A percentile compares a stretch with the other conserved stretches of the same genome.
These are phyloP conservation scores for Chrysopa pallens DNA, from an alignment of 1,140 invertebrate species.

Conservation along the genomic window DNA sequence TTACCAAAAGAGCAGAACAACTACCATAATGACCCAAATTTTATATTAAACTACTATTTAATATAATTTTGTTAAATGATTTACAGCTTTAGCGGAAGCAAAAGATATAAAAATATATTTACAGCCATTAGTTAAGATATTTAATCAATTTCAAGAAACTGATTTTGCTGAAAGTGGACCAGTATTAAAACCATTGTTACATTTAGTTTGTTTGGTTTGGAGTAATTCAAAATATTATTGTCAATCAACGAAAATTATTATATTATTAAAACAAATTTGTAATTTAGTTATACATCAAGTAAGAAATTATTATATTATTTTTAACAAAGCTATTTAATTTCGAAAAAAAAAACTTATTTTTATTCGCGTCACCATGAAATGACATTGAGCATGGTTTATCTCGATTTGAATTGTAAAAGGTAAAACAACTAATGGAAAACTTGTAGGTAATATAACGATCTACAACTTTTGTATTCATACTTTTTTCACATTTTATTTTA, in stretches of 20 bases:
- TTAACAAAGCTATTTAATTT: too few species aligned
- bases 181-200: constrained; percentile 58
- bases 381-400: too few species aligned
- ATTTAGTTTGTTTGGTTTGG: constrained; percentile 79
- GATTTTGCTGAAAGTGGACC: constrained; percentile 65
- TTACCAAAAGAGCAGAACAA: too few species aligned
- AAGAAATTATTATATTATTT: constrained; percentile 2
- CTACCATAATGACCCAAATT: too few species aligned
- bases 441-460: too few species aligned
- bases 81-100: constrained; percentile 68
- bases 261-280: constrained; percentile 73
- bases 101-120: constrained; percentile 78
- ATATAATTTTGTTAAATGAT: constrained; percentile 10
- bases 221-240: constrained; percentile 77
- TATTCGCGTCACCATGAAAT: too few species aligned
- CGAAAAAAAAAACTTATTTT: too few species aligned
- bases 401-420: too few species aligned
- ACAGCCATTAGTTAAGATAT: constrained; percentile 61
- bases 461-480: too few species aligned
- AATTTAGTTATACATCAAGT: constrained; percentile 78
- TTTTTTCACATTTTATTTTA: too few species aligned
- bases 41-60: too few species aligned
- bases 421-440: too few species aligned
- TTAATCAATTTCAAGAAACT: constrained; percentile 65
- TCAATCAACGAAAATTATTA: constrained; percentile 72